These are phyloP conservation scores for Vollenhovia emeryi DNA, from an alignment of 1,140 invertebrate species.

Conservation along the genomic window DNA sequence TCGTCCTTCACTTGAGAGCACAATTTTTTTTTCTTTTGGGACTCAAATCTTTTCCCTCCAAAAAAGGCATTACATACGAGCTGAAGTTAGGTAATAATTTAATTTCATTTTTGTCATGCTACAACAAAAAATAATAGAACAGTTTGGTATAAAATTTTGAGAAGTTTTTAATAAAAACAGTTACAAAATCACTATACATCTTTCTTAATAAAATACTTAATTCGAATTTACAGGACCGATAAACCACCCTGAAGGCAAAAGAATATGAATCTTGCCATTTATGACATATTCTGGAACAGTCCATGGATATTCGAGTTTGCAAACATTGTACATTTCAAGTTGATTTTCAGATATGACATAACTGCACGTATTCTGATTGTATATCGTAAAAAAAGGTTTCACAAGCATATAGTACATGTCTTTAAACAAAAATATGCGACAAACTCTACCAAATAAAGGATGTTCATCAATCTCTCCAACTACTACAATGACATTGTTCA, in stretches of 20 bases:
- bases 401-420: background rate
- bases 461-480: background rate
- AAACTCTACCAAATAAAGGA: background rate
- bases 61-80: background rate
- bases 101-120: background rate
- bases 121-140: too few species aligned
- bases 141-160: too few species aligned
- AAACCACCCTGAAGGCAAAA: background rate
- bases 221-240: background rate
- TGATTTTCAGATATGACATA: background rate
- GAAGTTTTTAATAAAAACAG: background rate
- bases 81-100: background rate
- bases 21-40: background rate
- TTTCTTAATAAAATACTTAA: background rate
- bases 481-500: background rate
- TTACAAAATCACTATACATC: background rate
- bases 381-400: background rate
- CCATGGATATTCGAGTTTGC: background rate
- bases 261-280: background rate
- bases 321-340: background rate
- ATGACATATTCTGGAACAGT: background rate
- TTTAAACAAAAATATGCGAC: background rate
- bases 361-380: background rate
- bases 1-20: background rate
- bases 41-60: background rate